Base-by-base conservation (phyloP, 2,888 invertebrate genomes). In the Athalia circularis region DNA sequence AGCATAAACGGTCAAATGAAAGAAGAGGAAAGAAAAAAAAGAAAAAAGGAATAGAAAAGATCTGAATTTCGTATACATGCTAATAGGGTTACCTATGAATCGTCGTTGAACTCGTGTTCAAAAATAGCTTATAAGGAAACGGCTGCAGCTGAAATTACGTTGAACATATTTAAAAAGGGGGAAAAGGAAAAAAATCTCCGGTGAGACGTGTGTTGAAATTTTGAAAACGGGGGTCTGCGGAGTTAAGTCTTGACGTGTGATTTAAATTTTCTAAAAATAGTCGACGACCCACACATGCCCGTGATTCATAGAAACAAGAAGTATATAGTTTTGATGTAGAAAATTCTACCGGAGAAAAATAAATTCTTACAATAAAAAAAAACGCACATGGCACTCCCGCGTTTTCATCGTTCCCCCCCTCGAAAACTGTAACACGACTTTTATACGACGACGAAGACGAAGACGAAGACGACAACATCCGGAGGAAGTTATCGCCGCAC, bases 401-500 rank as follows among this genome's bases (percentile, higher is more conserved):
- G 68, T 57, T 11, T 43, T 11, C 11, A 59, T 29, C 29, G 59
- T 67, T 70, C 48, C 29, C 29, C 29, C 29, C 29, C 1, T 2
- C 29, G 2, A 29, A 29, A 29, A 29, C 29, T 29, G 29, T 29
- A 29, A 29, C 29, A 29, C 29, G 29, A 29, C 29, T 29, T 29
- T 29, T 29, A 29, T 29, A 29, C 29, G 29, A 29, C 29, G 29
- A 29, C 29, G 29, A 29, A 0, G 29, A 29, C 29, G n/a, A n/a
- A n/a, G n/a, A 11, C 15, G 13, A 4, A 43, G 61, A 59, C 29
- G 81, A 79, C 79, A 67, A 80, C 80, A 83, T 85, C 85, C 85
- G 82, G 83, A 86, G 87, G 86, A 87, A 84, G 86, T 85, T 83
- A 83, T 80, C 54, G 85, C 87, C 54, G 85, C 87, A 86, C 82